Conservation (phyloP, 1,140 invertebrate species). For the Cotesia chilonis region DNA sequence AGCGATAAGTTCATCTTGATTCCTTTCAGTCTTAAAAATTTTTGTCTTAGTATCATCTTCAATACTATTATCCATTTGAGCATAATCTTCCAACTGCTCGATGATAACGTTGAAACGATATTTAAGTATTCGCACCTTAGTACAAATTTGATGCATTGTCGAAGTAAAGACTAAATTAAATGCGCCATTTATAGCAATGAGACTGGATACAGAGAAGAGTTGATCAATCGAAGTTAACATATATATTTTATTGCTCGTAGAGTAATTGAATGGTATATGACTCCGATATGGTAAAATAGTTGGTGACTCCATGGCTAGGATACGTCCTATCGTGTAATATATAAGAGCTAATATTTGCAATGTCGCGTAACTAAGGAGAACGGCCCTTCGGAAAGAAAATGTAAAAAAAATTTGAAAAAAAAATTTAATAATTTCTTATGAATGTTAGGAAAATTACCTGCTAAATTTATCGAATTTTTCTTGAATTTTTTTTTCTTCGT, state of each 20-base stretch:
- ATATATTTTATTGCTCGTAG: not conserved
- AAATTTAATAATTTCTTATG: too few species aligned
- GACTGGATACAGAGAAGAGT: not conserved
- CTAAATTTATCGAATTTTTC: too few species aligned
- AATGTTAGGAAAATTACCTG: too few species aligned
- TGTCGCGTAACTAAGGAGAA: too few species aligned
- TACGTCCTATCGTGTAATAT: not conserved
- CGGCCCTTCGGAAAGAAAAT: too few species aligned
- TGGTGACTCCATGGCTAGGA: not conserved
- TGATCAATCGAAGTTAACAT: not conserved
- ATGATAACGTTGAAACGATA: conserved; percentile 2
- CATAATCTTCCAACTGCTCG: not conserved
- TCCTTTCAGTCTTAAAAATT: not conserved
- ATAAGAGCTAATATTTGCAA: not conserved
- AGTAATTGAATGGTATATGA: not conserved
- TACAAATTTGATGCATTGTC: conserved; percentile 8
- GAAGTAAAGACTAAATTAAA: not conserved
- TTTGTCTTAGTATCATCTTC: not conserved
- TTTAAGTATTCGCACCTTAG: not conserved
- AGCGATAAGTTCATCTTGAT: not conserved
- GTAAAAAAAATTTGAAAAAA: too few species aligned
- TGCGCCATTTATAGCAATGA: not conserved
- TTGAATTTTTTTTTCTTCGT: too few species aligned
- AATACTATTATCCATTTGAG: not conserved
- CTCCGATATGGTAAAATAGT: not conserved